Evolutionary conservation across 2,797 vertebrate genomes (phyloP), one percentile per base, ranked within the genome.

Genomic region (Microctenopoma stevenorrisi): DNA sequence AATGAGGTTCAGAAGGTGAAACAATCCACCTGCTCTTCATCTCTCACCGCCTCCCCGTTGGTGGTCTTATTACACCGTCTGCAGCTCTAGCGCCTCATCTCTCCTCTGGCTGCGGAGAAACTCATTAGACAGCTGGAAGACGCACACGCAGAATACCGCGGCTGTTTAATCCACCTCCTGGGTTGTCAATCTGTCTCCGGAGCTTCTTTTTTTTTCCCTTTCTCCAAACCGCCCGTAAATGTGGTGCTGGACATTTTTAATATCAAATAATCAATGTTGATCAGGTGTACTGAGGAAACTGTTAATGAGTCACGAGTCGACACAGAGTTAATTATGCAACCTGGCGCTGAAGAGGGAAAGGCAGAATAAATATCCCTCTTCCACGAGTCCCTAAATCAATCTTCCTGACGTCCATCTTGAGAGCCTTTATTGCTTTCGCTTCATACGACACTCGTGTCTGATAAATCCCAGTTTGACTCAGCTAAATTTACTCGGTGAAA

Each of bases 31-130:
- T 14, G 53, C 64, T 82, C 66, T 74, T 77, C 78, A 58, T 79
- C 75, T 64, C 69, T 65, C 44, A 42, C n/a, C 2, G n/a, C 37
- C 58, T 55, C 82, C 75, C 80, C 4, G 50, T 44, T 74, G 86
- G 85, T 71, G 85, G 82, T 87, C 85, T 84, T 79, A 87, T 91
- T 86, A 86, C 83, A 88, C 81, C 78, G 81, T 77, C 81, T 69
- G 61, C 33, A 12, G 73, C 75, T 54, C 62, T 5, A 38, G 30
- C 14, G 73, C 72, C 72, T 77, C 64, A 15, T 68, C 68, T 72
- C 63, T 72, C 77, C 74, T 69, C 53, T 5, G 61, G 78, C 76
- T 68, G 2, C 30, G 72, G 78, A 64, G 28, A 77, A 72, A 72
- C 77, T 87, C 83, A 83, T 85, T 88, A 87, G 53, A 40, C 57